Evolutionary conservation across 1,140 invertebrate genomes (phyloP).

Genomic region (Dysdera silvatica): DNA sequence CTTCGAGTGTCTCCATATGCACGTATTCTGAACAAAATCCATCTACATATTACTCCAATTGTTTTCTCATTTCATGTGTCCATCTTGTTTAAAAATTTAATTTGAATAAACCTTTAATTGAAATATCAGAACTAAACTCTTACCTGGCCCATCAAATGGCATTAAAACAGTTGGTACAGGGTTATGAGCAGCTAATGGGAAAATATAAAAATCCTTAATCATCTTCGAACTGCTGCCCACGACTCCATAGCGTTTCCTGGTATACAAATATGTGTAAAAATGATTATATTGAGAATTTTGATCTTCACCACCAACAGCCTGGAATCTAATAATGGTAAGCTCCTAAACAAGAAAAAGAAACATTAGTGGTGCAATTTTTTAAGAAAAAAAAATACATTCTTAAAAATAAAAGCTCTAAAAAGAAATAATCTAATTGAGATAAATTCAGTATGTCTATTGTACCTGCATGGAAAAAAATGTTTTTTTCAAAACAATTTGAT

Average conservation of each 20-base stretch:
- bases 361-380: not conserved
- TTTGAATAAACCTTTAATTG: constrained; percentile 8
- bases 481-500: not conserved
- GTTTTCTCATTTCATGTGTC: not conserved
- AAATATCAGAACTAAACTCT: constrained; percentile 29
- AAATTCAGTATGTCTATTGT: not conserved
- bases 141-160: constrained; percentile 66
- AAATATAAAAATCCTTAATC: constrained; percentile 91
- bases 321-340: constrained; percentile 71
- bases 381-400: not conserved
- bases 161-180: constrained; percentile 58
- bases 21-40: not conserved
- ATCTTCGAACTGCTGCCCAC: constrained; percentile 58
- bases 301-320: constrained; percentile 66
- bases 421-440: not conserved
- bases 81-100: not conserved
- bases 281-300: constrained; percentile 76
- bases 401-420: not conserved
- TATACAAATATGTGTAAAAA: constrained; percentile 82
- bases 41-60: not conserved
- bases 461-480: too few species aligned
- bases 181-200: constrained; percentile 69
- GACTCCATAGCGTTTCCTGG: constrained; percentile 61
- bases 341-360: constrained; percentile 49
- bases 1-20: not conserved